Evolutionary conservation across 2,888 invertebrate species (phyloP).

Genomic region (Hoplodrina ambigua): DNA sequence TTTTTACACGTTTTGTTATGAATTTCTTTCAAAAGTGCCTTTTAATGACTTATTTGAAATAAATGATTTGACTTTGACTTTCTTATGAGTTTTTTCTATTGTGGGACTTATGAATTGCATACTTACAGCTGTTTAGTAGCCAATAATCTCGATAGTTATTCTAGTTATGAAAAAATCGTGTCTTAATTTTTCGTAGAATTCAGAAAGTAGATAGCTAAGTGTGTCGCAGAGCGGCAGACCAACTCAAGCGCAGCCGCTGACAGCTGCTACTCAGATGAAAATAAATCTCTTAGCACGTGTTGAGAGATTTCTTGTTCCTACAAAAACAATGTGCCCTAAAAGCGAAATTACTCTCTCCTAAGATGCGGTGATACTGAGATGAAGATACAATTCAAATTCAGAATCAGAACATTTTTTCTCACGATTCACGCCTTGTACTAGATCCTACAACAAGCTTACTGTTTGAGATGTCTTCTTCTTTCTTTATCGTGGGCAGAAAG

Average conservation of each 20-base stretch:
- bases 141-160: slow-evolving; percentile 25
- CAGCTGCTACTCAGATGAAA: slow-evolving; percentile 27
- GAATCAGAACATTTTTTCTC: not conserved
- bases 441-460: not conserved
- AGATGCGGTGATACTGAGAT: not conserved
- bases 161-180: slow-evolving; percentile 1
- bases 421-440: too few relatives aligned
- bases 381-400: not conserved
- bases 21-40: too few relatives aligned
- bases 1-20: too few relatives aligned
- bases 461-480: too few relatives aligned
- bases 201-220: slow-evolving; percentile 12
- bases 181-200: slow-evolving; percentile 2
- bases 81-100: slow-evolving; percentile 15
- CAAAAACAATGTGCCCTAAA: slow-evolving; percentile 7
- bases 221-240: not conserved
- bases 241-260: slow-evolving; percentile 28
- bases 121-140: not conserved
- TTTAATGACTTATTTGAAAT: too few relatives aligned
- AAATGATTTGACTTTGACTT: too few relatives aligned
- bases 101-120: slow-evolving; percentile 10
- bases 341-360: slow-evolving; percentile 21
- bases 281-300: slow-evolving; percentile 31
- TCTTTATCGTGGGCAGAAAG: too few relatives aligned
- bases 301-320: slow-evolving; percentile 6